Evolutionary conservation across 92 coral and sea anemone species (phyloP).

Genomic region (Micromussa lordhowensis): DNA sequence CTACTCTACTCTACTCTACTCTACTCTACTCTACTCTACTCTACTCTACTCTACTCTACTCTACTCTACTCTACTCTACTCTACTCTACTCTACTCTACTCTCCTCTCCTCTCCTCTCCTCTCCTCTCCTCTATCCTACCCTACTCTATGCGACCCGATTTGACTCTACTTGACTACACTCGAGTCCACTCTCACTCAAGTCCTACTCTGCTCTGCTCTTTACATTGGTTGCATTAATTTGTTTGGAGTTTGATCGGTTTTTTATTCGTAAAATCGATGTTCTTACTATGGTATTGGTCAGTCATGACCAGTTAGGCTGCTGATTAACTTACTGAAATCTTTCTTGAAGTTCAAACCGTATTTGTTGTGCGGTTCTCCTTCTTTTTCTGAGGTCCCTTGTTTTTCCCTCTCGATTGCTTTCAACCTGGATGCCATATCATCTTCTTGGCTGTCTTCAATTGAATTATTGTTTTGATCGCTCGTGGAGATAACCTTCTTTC

Average conservation of each 20-base stretch:
- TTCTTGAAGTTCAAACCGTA: conserved; percentile 55
- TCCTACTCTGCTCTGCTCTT: neutral
- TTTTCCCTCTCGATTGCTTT: neutral
- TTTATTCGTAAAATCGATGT: neutral
- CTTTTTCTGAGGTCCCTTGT: neutral
- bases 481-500: conserved; percentile 38
- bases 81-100: neutral
- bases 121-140: neutral
- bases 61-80: neutral
- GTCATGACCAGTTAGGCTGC: neutral
- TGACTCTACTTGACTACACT: neutral
- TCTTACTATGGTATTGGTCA: neutral
- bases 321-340: conserved; percentile 43
- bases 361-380: conserved; percentile 8
- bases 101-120: neutral
- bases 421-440: neutral
- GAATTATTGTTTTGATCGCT: neutral
- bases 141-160: neutral
- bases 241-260: neutral
- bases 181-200: neutral
- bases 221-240: neutral
- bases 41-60: neutral
- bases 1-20: conserved; percentile 1
- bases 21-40: neutral
- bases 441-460: neutral